Evolutionary conservation across 1,140 invertebrate genomes (phyloP).

Genomic region (Polyergus mexicanus): DNA sequence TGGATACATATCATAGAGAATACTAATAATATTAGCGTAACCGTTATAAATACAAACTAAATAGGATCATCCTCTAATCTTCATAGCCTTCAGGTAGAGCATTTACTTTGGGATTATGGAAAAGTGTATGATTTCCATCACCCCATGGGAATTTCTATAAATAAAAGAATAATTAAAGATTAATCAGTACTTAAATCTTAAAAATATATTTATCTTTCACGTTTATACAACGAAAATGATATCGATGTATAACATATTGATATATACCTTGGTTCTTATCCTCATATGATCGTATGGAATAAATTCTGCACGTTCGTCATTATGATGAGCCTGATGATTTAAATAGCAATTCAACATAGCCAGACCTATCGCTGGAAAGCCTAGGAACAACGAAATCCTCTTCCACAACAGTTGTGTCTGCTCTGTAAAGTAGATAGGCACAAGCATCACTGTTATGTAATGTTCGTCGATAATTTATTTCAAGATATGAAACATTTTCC

Average conservation of each 20-base stretch:
- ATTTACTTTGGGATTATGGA: constrained; percentile 88
- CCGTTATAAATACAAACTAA: constrained; percentile 5
- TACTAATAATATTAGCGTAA: neutral
- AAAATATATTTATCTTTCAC: neutral
- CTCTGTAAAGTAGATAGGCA: constrained; percentile 33
- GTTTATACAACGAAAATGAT: neutral
- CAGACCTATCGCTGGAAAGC: constrained; percentile 43
- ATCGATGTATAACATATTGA: neutral
- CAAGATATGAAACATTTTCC: neutral
- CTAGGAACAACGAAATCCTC: constrained; percentile 57
- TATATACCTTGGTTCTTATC: constrained; percentile 69
- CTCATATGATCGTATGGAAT: constrained; percentile 61
- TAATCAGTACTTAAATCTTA: neutral
- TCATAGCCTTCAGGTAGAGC: constrained; percentile 83
- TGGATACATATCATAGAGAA: constrained; percentile 29
- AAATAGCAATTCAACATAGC: constrained; percentile 59
- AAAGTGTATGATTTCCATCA: constrained; percentile 88
- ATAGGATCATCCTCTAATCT: constrained; percentile 38
- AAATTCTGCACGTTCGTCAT: constrained; percentile 23
- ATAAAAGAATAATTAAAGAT: neutral
- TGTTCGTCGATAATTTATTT: neutral
- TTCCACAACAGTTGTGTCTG: constrained; percentile 53
- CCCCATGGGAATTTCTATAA: constrained; percentile 88
- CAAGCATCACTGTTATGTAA: constrained; percentile 55
- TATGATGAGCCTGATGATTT: neutral